phyloP scores from a whole-genome alignment of 2,888 invertebrate genomes.

The Melangyna quadrimaculata region DNA sequence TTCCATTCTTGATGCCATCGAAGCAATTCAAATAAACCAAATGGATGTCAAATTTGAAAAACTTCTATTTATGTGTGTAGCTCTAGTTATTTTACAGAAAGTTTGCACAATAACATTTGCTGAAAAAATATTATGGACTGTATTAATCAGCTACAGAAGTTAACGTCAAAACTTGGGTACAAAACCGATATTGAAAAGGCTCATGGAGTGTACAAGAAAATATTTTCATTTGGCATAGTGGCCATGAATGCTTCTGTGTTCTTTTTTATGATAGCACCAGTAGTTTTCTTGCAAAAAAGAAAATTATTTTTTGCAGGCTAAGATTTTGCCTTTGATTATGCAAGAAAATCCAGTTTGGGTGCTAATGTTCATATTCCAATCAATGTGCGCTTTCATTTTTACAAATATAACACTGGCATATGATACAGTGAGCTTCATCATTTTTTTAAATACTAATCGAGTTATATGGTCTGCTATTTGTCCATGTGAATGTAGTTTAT shows the following conservation, averaged over 20 bases:
- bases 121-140: not conserved
- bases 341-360: conserved; percentile 29
- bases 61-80: not conserved
- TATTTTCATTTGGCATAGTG: not conserved
- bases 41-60: not conserved
- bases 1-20: not conserved
- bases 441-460: too few species aligned
- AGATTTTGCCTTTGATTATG: not conserved
- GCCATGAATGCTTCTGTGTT: not conserved
- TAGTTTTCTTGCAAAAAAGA: not conserved
- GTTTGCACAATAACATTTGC: not conserved
- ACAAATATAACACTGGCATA: conserved; percentile 32
- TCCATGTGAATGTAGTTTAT: too few species aligned
- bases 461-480: too few species aligned
- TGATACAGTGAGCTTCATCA: conserved; percentile 29
- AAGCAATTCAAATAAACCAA: not conserved
- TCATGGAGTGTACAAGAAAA: not conserved
- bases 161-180: conserved; percentile 3
- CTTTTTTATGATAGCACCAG: conserved; percentile 6
- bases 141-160: not conserved
- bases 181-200: not conserved
- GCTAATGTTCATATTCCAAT: conserved; percentile 7
- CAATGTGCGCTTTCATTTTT: not conserved
- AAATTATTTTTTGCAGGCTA: not conserved
- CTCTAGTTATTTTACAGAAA: not conserved